Base-by-base conservation (phyloP, 2,113 vertebrate species). In the Isichthys henryi region DNA sequence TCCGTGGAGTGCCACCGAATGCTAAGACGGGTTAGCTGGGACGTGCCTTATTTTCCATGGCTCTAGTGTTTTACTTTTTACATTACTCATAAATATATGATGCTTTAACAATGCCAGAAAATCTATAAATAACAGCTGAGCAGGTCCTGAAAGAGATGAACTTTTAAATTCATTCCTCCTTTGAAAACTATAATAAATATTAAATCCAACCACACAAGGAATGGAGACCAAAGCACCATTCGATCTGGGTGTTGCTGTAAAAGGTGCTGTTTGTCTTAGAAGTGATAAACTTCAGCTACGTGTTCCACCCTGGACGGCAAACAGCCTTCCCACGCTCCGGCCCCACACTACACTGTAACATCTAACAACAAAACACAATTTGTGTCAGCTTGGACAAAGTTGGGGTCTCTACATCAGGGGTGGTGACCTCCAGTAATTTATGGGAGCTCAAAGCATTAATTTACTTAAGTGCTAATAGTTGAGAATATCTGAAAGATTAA, bases 241-340 rank as follows among this genome's bases (percentile, higher is more conserved):
- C 27, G 0, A 80, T 80, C 49, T 31, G 48, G 8, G 19, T 52
- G 48, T 88, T 9, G 15, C 19, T 70, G 70, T 27, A 82, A 52
- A 43, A 52, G 70, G 48, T 82, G 10, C 45, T 50, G 89, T 85
- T 89, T 89, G 45, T 56, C 35, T 19, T 43, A 83, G 49, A 17
- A 56, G 23, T 17, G 21, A 89, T 46, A 86, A 52, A 21, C 39
- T 52, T 21, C 52, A 31, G 39, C 80, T 27, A 43, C 5, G 43
- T 27, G 85, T 94, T 91, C 92, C 95, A 92, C 94, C 95, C 93
- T 90, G 92, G 92, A 94, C 94, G 87, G 91, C 93, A 95, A 95
- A 96, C 93, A 94, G 46, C 5, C 13, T 92, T 94, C 93, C 91
- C 91, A 91, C 86, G 35, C 90, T 85, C 62, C 0, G 13, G 91